phyloP scores from a whole-genome alignment of 2,888 invertebrate species.

The Parnassius apollo region DNA sequence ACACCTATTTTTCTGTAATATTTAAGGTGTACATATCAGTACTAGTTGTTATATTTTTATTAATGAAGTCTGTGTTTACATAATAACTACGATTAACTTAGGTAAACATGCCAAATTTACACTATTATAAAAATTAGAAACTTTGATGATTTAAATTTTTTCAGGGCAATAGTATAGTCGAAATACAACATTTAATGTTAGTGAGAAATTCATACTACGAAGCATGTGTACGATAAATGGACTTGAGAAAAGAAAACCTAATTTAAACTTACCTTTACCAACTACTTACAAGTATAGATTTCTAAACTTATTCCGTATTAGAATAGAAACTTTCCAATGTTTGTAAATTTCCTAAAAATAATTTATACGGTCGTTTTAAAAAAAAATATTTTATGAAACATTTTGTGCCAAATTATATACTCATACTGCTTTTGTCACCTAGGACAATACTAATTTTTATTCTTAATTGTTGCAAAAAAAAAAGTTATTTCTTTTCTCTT shows the following conservation, averaged over 20 bases:
- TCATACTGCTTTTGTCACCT: not conserved
- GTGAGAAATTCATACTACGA: too few species aligned
- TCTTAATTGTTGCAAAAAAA: not conserved
- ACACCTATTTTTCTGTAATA: not conserved
- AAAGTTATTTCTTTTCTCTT: not conserved
- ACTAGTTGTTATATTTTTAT: not conserved
- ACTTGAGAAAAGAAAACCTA: too few species aligned
- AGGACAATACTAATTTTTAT: not conserved
- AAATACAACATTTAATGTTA: too few species aligned
- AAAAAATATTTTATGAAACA: conserved; percentile 16
- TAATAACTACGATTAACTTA: not conserved
- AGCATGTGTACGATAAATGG: too few species aligned
- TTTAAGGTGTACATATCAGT: conserved; percentile 16
- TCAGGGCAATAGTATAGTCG: too few species aligned
- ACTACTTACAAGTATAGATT: too few species aligned
- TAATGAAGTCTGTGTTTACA: not conserved
- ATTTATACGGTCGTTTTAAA: conserved; percentile 20
- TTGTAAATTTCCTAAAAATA: not conserved
- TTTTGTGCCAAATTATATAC: conserved; percentile 18
- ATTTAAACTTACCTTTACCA: too few species aligned
- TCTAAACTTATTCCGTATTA: not conserved
- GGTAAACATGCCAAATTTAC: too few species aligned
- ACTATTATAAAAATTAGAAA: too few species aligned
- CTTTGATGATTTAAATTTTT: too few species aligned
- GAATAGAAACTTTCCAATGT: not conserved